phyloP scores from a whole-genome alignment of 2,797 vertebrate genomes.

The Stomatorhinus walkeri region DNA sequence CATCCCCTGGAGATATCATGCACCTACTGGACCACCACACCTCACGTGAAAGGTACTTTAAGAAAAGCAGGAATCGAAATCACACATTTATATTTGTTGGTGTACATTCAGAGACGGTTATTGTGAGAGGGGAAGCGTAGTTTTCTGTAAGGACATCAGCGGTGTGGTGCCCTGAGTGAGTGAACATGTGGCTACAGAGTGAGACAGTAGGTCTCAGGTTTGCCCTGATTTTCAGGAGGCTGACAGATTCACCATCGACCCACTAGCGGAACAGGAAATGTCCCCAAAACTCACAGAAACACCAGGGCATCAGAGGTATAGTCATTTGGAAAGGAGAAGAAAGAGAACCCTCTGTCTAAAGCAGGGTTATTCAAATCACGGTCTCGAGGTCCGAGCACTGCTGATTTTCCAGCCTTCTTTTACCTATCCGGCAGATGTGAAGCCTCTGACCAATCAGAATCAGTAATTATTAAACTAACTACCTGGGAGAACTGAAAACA shows the following conservation, averaged over 20 bases:
- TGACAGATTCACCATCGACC: slow-evolving; percentile 47
- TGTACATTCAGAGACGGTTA: background rate
- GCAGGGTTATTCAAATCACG: too few relatives aligned
- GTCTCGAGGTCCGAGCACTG: too few relatives aligned
- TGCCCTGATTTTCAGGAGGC: slow-evolving; percentile 36
- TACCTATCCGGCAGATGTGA: too few relatives aligned
- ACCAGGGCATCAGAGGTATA: slow-evolving; percentile 23
- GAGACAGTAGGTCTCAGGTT: slow-evolving; percentile 47
- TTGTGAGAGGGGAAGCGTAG: background rate
- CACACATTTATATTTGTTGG: background rate
- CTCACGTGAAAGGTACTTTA: background rate
- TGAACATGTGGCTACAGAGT: slow-evolving; percentile 36
- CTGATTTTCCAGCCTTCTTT: too few relatives aligned
- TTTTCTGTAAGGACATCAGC: background rate
- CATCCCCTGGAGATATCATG: background rate
- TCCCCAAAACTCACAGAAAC: slow-evolving; percentile 39
- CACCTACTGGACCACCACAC: background rate
- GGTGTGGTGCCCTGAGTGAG: slow-evolving; percentile 19
- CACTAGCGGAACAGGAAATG: slow-evolving; percentile 50
- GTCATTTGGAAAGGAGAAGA: background rate
- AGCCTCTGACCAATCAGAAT: too few relatives aligned
- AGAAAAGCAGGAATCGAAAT: background rate
- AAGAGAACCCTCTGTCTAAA: background rate
- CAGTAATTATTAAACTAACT: too few relatives aligned
- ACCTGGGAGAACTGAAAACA: too few relatives aligned